Evolutionary conservation across 2,888 invertebrate genomes (phyloP).

Genomic region (Melanchra persicariae): DNA sequence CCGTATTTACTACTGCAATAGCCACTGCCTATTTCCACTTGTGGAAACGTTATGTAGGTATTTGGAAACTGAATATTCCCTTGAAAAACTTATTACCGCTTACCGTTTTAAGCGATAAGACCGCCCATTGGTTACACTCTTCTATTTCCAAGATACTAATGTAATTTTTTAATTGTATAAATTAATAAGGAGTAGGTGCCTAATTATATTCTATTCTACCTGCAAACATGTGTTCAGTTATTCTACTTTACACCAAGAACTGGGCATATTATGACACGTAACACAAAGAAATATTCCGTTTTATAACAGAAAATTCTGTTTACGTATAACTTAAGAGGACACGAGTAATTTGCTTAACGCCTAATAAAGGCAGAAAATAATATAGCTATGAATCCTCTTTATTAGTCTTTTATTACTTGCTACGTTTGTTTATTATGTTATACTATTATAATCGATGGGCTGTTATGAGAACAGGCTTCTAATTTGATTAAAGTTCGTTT

Average conservation of each 20-base stretch:
- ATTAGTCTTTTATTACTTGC: constrained; percentile 16
- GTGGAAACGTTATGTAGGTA: no score
- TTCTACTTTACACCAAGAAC: neutral
- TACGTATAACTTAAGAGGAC: neutral
- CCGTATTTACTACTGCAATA: no score
- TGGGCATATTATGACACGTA: neutral
- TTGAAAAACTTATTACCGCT: no score
- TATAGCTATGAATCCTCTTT: constrained; percentile 24
- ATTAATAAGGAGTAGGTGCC: no score
- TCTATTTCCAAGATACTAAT: no score
- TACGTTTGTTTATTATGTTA: constrained; percentile 14
- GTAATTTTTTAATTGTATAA: no score
- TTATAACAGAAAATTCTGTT: constrained; percentile 8
- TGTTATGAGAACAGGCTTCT: constrained; percentile 8
- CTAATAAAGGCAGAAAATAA: constrained; percentile 16
- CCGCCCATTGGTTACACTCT: no score
- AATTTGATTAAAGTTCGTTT: constrained; percentile 28
- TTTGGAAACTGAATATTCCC: no score
- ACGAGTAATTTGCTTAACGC: neutral
- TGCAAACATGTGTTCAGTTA: neutral
- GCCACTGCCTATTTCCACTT: no score
- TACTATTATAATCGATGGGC: neutral
- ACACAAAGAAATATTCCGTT: neutral
- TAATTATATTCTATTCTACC: no score
- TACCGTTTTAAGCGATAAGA: no score